Percentiles rank a stretch among this genome's conserved stretches.
Evolutionary conservation across 2,888 invertebrate genomes (phyloP).

Genomic region (Pachydiplax longipennis): DNA sequence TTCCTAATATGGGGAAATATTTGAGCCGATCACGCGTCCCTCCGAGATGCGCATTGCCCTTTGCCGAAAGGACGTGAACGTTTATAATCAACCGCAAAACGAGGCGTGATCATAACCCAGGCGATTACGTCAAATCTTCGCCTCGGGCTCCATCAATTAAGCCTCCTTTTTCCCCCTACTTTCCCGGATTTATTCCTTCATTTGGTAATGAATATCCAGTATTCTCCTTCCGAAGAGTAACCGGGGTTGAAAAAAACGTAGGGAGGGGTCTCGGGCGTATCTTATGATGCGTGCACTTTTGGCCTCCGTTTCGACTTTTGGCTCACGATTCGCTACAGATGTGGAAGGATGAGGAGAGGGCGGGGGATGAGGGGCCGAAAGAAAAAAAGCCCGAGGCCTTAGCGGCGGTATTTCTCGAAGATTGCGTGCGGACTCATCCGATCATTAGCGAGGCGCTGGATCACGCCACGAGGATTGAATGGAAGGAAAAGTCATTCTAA

Average conservation of each 20-base stretch:
- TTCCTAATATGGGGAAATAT: neutral
- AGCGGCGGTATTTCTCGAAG: neutral
- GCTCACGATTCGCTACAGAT: neutral
- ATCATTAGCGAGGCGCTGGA: constrained; percentile 32
- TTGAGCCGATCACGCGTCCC: neutral
- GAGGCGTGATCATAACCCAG: constrained; percentile 23
- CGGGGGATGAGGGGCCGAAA: neutral
- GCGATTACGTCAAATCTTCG: constrained; percentile 40
- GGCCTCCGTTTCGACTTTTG: constrained; percentile 35
- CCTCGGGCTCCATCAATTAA: constrained; percentile 12
- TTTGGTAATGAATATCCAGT: constrained; percentile 18
- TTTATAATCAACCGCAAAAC: neutral
- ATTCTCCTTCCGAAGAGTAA: neutral
- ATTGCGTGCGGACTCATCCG: constrained; percentile 32
- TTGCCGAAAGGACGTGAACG: neutral
- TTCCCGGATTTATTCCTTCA: constrained; percentile 23
- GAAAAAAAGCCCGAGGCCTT: neutral
- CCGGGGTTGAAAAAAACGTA: neutral
- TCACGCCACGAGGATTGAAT: constrained; percentile 39
- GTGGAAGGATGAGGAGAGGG: neutral
- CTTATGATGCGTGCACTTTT: constrained; percentile 37
- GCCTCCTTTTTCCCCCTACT: neutral
- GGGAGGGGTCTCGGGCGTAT: neutral
- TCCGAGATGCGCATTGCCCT: neutral
- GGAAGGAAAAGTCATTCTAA: neutral